A percentile compares a stretch with the other conserved stretches of the same genome.
phyloP scores from a whole-genome alignment of 1,140 invertebrate genomes.

The Calephelis virginiensis region DNA sequence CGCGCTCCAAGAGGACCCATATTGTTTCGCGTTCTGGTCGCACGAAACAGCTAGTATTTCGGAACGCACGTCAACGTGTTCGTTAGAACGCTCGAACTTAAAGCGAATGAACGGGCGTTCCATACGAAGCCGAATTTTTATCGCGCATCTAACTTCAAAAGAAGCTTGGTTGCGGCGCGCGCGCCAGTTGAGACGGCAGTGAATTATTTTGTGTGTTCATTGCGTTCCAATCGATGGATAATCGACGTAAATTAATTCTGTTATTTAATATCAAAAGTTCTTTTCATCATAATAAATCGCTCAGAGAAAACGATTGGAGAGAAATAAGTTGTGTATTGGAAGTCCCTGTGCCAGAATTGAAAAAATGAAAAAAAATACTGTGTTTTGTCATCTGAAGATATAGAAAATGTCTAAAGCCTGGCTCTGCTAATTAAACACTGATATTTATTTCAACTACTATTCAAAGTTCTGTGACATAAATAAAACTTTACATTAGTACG shows the following conservation, averaged over 20 bases:
- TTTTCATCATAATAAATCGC: conserved; percentile 40
- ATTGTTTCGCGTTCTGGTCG: background rate
- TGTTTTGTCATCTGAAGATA: no score
- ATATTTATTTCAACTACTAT: conserved; percentile 10
- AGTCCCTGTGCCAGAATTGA: conserved; percentile 31
- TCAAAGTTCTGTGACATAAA: conserved; percentile 10
- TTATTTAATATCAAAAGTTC: conserved; percentile 27
- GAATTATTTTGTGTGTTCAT: conserved; percentile 20
- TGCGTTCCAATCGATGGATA: conserved; percentile 28
- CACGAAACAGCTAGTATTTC: background rate
- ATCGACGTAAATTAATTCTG: conserved; percentile 28
- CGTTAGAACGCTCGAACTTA: background rate
- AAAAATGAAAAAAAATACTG: conserved; percentile 35
- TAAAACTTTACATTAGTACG: conserved; percentile 11
- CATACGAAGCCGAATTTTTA: conserved; percentile 2
- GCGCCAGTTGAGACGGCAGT: conserved; percentile 30
- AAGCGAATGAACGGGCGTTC: conserved; percentile 2
- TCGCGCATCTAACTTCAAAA: conserved; percentile 20
- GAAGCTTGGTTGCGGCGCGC: conserved; percentile 20
- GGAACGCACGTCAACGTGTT: conserved; percentile 12
- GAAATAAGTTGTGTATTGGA: conserved; percentile 26
- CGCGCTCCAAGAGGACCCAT: background rate
- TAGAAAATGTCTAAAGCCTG: conserved; percentile 26
- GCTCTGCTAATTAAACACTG: conserved; percentile 19
- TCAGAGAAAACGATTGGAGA: conserved; percentile 26